Conservation (phyloP, 1,140 invertebrate species). For the Globodera ellingtonae region DNA sequence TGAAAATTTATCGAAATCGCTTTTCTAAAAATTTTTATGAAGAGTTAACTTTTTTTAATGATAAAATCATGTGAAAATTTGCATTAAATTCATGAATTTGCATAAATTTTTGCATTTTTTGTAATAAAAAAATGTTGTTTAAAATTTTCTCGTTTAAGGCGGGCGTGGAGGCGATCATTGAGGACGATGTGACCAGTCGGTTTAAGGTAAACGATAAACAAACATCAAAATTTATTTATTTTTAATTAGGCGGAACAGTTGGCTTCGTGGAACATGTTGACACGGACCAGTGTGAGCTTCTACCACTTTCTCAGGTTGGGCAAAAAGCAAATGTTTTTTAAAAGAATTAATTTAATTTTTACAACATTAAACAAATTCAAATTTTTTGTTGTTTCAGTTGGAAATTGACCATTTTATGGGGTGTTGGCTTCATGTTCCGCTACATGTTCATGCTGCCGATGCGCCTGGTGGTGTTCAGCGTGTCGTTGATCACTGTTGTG, state of each 20-base stretch:
- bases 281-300: constrained; percentile 56
- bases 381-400: constrained; percentile 42
- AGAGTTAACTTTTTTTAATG: no score
- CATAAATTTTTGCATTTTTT: no score
- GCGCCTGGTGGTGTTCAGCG: constrained; percentile 54
- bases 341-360: no score
- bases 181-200: constrained; percentile 64
- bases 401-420: constrained; percentile 58
- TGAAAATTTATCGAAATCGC: no score
- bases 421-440: constrained; percentile 58
- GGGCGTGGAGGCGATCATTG: constrained; percentile 64
- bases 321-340: no score
- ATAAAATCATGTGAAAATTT: no score
- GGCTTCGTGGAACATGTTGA: constrained; percentile 63
- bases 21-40: no score
- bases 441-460: constrained; percentile 58
- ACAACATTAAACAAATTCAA: no score
- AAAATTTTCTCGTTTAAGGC: constrained; percentile 28
- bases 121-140: no score
- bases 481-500: constrained; percentile 55
- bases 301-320: constrained; percentile 54
- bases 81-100: no score
- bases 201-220: constrained; percentile 38
- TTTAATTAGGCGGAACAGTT: constrained; percentile 55
- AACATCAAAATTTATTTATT: not conserved